Percentiles rank a stretch among this genome's conserved stretches.
These are phyloP conservation scores for Trisateles emortualis DNA, from an alignment of 2,888 invertebrate species.

Conservation along the genomic window DNA sequence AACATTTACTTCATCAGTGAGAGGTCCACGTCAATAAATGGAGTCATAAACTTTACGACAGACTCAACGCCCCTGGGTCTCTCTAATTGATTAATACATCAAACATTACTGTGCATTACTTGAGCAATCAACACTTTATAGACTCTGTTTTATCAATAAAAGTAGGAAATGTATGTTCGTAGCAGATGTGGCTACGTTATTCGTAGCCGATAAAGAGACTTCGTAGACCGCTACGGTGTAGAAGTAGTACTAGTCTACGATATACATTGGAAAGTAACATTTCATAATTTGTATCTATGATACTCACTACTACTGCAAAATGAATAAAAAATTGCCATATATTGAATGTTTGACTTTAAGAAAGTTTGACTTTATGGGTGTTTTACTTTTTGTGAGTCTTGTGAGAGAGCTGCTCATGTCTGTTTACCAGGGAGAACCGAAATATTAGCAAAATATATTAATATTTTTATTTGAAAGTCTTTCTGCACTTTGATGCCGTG, in stretches of 20 bases:
- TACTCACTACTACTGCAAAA: no score
- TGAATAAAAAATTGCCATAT: no score
- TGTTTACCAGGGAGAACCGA: no score
- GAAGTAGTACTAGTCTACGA: not conserved
- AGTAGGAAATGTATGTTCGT: not conserved
- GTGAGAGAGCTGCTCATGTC: no score
- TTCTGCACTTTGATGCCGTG: no score
- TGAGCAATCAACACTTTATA: constrained; percentile 35
- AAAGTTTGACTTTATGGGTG: no score
- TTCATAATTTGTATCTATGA: no score
- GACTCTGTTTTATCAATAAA: constrained; percentile 21
- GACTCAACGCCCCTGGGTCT: constrained; percentile 7
- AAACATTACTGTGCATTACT: constrained; percentile 35
- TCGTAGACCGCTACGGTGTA: not conserved
- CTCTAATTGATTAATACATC: constrained; percentile 46
- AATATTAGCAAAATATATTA: no score
- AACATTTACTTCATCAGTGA: not conserved
- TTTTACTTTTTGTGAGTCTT: no score
- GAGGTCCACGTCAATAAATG: constrained; percentile 24
- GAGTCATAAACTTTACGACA: constrained; percentile 33
- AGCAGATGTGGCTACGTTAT: constrained; percentile 1
- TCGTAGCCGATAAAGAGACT: not conserved
- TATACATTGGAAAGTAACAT: no score
- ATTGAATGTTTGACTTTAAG: no score
- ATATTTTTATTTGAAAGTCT: no score